Base-by-base conservation (phyloP, 2,888 invertebrate genomes). In the Congeria kusceri region DNA sequence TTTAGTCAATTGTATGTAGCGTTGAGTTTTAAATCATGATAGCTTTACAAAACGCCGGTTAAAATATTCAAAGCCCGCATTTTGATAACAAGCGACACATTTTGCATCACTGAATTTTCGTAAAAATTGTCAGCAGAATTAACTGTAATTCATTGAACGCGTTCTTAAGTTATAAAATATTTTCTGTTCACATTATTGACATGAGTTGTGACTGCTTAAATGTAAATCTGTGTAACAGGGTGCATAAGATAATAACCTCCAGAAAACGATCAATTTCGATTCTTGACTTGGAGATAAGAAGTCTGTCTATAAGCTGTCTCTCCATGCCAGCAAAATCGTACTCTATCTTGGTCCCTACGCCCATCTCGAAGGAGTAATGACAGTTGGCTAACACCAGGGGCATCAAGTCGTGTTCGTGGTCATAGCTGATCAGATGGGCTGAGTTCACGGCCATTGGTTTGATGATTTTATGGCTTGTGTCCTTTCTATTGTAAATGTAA, bases 301-400 rank as follows among this genome's bases (percentile, higher is more conserved):
- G 86, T 39, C 86, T 72, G 65, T 88, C 88, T 67, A 84, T 83
- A 7, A 90, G 63, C 61, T 87, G 88, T 32, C 82, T 72, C 73
- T 89, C 85, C 18, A 90, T 62, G 44, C 78, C 78, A 0, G 25
- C 56, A 70, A 87, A 89, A 74, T 90, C 85, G 69, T 90, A 89
- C 46, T 86, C 84, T 13, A 89, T 79, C 44, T 79, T 80, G 18
- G 79, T 75, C 0, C 79, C 79, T 47, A 75, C 75, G 15, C 79
- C 79, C n/a, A 79, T 63, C 47, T 79, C 79, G 74, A 89, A 87
- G 18, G 89, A 86, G 65, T 90, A 90, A 32, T 85, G 83, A 62
- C 89, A 88, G 81, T 88, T 88, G 44, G 89, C 87, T 32, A 89
- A 71, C 9, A 90, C 74, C 29, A 89, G 58, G 15, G 89, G 88